These are phyloP conservation scores for Perccottus glenii DNA, from an alignment of 2,113 vertebrate genomes.

Conservation along the genomic window DNA sequence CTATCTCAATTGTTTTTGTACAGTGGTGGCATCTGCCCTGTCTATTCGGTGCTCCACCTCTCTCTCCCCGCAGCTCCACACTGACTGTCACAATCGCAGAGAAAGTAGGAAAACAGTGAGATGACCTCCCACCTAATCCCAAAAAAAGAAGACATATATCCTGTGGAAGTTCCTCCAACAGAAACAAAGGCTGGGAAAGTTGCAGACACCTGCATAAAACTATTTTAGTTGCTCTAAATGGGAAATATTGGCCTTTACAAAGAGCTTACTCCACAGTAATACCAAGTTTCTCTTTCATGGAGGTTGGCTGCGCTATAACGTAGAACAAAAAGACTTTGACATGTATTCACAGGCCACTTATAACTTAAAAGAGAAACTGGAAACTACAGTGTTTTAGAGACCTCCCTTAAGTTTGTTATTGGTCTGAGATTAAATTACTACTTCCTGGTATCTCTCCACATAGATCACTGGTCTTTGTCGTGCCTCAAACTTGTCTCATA, in stretches of 20 bases:
- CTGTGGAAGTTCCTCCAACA: constrained; percentile 60
- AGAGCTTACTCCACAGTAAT: background rate
- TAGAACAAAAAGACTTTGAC: background rate
- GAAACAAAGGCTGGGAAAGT: constrained; percentile 47
- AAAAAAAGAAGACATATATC: constrained; percentile 47
- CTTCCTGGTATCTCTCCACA: too few relatives aligned
- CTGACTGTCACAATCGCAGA: constrained; percentile 36
- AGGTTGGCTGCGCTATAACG: background rate
- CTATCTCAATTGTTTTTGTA: background rate
- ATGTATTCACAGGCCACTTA: background rate
- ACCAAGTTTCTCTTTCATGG: background rate
- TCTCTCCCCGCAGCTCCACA: constrained; percentile 40
- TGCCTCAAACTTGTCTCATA: too few relatives aligned
- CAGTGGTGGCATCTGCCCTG: constrained; percentile 3
- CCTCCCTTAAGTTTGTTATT: too few relatives aligned
- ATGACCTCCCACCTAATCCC: constrained; percentile 43
- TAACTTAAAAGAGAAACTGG: too few relatives aligned
- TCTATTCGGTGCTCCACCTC: background rate
- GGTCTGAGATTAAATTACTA: too few relatives aligned
- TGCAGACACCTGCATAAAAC: constrained; percentile 43
- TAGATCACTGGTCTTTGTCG: too few relatives aligned
- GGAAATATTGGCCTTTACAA: background rate
- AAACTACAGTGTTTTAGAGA: too few relatives aligned
- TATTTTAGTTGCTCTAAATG: constrained; percentile 16
- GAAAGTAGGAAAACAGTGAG: constrained; percentile 70